Percentiles rank a stretch among this genome's conserved stretches.
These are phyloP conservation scores for Zalophus californianus DNA, from an alignment of 2,797 vertebrate species.

Conservation along the genomic window DNA sequence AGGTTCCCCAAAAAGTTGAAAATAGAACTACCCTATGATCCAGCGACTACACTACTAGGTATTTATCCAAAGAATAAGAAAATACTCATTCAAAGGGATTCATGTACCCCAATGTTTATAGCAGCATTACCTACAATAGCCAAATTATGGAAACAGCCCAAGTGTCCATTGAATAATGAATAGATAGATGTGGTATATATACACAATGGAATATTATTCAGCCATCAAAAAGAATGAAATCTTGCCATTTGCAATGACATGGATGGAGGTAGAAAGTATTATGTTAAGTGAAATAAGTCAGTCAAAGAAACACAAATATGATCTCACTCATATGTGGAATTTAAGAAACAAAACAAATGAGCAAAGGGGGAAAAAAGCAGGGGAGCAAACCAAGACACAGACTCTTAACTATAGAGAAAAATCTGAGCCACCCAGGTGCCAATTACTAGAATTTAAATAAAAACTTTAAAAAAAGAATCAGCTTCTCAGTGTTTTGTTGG, in stretches of 20 bases:
- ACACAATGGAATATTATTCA: not conserved
- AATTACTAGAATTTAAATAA: not conserved
- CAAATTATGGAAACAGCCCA: not conserved
- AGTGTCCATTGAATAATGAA: not conserved
- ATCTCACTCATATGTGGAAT: not conserved
- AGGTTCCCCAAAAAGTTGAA: not conserved
- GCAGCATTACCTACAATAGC: not conserved
- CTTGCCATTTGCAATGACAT: not conserved
- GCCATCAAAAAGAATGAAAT: not conserved
- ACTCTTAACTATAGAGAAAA: not conserved
- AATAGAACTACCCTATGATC: not conserved
- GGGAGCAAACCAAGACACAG: not conserved
- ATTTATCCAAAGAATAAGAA: not conserved
- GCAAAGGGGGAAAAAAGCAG: not conserved
- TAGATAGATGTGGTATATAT: not conserved
- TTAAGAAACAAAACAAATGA: not conserved
- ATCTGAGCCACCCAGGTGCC: too few relatives aligned
- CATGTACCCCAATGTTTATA: not conserved
- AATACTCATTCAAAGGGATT: not conserved
- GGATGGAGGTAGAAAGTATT: not conserved
- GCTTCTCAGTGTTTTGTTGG: not conserved
- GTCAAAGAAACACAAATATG: not conserved
- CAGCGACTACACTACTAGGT: not conserved
- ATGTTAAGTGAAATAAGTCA: not conserved
- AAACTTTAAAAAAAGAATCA: not conserved